phyloP scores from a whole-genome alignment of 1,140 invertebrate species.

The Pomacea maculata region DNA sequence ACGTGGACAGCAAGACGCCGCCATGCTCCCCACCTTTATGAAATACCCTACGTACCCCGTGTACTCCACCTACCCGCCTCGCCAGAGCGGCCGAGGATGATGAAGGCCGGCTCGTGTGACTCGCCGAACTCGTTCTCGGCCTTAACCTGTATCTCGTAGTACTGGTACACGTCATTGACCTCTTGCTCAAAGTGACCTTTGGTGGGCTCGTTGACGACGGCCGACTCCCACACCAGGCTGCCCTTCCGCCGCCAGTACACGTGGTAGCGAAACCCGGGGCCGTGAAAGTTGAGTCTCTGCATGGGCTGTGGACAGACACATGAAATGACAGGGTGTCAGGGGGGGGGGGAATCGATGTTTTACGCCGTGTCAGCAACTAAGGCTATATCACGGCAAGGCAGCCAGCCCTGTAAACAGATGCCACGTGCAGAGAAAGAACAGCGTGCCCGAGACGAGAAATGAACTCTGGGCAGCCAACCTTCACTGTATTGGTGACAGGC shows the following conservation, averaged over 20 bases:
- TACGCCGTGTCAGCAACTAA: no score
- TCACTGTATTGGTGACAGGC: no score
- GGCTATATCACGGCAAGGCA: neutral
- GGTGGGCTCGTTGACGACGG: conserved; percentile 69
- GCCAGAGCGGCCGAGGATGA: conserved; percentile 90
- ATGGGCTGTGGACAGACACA: conserved; percentile 76
- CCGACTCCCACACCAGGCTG: conserved; percentile 51
- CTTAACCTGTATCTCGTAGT: conserved; percentile 90
- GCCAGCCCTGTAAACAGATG: no score
- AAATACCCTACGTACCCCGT: neutral
- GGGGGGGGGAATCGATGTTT: no score
- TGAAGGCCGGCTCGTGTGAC: conserved; percentile 79
- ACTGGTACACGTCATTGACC: conserved; percentile 84
- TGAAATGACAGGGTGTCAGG: neutral
- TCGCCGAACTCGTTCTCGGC: conserved; percentile 91
- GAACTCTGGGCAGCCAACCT: no score
- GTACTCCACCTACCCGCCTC: conserved; percentile 74
- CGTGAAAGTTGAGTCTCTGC: conserved; percentile 97
- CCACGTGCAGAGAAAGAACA: no score
- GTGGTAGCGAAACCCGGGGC: conserved; percentile 89
- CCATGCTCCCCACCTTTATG: neutral
- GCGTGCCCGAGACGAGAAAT: no score
- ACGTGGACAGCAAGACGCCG: no score
- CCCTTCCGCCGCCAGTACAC: conserved; percentile 75
- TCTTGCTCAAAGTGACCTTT: conserved; percentile 45